These are phyloP conservation scores for Platygyra sinensis DNA, from an alignment of 64 coral and sea anemone genomes.

Conservation along the genomic window DNA sequence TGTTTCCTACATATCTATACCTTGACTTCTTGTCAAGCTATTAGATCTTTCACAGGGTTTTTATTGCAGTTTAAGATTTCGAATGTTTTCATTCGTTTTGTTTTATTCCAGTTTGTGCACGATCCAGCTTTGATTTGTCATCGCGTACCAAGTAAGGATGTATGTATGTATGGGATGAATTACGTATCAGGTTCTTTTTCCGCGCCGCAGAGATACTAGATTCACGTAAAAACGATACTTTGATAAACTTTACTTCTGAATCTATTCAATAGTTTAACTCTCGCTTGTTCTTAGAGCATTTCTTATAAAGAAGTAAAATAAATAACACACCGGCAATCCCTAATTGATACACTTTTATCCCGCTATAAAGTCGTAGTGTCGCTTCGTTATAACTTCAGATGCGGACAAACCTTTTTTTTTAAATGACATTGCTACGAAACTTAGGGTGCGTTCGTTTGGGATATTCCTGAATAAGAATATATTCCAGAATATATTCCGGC, in stretches of 20 bases:
- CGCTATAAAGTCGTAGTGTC: background rate
- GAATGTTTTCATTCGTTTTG: no score
- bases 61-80: no score
- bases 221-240: background rate
- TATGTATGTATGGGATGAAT: background rate
- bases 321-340: background rate
- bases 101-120: no score
- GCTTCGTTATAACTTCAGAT: background rate
- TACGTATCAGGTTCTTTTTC: background rate
- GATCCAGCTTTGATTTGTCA: no score
- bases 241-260: background rate
- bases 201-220: background rate
- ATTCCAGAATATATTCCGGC: no score
- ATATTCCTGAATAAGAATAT: no score
- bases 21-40: background rate
- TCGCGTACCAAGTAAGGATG: no score
- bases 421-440: no score
- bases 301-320: background rate
- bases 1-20: background rate
- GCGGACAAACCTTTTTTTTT: background rate
- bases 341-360: background rate
- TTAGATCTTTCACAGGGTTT: no score
- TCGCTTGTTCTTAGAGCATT: background rate
- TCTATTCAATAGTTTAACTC: background rate
- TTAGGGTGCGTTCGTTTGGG: no score